A percentile compares a stretch with the other conserved stretches of the same genome.
phyloP scores from a whole-genome alignment of 2,888 invertebrate species.

The Saturnia pavonia region DNA sequence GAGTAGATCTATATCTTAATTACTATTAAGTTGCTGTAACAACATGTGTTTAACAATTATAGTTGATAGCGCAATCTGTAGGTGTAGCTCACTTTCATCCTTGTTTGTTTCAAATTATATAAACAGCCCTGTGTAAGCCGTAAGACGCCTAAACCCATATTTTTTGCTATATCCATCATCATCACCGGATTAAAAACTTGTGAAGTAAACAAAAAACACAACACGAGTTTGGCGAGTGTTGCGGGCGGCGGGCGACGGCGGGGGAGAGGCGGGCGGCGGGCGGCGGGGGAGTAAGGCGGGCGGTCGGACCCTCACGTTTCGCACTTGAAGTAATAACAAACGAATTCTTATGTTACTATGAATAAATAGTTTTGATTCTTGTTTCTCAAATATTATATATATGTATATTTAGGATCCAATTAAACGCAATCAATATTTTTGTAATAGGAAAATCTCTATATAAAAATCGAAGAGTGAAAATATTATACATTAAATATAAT shows the following conservation, averaged over 20 bases:
- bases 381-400: not conserved
- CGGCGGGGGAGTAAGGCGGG: conserved; percentile 5
- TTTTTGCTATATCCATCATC: conserved; percentile 41
- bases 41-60: not conserved
- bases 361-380: conserved; percentile 35
- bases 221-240: not conserved
- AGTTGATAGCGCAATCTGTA: not conserved
- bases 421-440: too few species aligned
- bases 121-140: not conserved
- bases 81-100: not conserved
- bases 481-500: too few species aligned
- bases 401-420: too few species aligned
- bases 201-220: conserved; percentile 43
- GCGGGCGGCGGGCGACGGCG: conserved; percentile 10
- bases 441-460: too few species aligned
- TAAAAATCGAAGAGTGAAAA: too few species aligned
- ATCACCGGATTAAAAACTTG: conserved; percentile 44
- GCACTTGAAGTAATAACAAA: conserved; percentile 40
- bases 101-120: not conserved
- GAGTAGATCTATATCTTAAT: not conserved
- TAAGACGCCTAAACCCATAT: conserved; percentile 6
- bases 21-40: not conserved
- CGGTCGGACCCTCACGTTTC: conserved; percentile 43
- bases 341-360: conserved; percentile 23
- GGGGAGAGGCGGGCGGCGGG: conserved; percentile 3